These are phyloP conservation scores for Catonia carolina DNA, from an alignment of 2,888 invertebrate genomes.

Conservation along the genomic window DNA sequence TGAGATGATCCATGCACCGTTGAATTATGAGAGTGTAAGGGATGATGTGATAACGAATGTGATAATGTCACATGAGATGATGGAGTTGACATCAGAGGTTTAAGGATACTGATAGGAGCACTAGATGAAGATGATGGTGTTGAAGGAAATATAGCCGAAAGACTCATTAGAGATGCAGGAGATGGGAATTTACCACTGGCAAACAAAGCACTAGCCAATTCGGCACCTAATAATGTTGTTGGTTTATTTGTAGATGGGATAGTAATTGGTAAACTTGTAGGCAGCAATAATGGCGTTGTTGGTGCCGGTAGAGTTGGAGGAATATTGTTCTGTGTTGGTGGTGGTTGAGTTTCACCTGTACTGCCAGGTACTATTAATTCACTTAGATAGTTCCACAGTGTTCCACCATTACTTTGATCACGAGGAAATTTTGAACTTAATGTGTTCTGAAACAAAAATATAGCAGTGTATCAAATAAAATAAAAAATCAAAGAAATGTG, in stretches of 20 bases:
- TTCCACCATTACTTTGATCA: slow-evolving; percentile 67
- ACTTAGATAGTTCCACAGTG: slow-evolving; percentile 71
- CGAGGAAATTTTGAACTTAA: slow-evolving; percentile 74
- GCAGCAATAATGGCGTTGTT: slow-evolving; percentile 20
- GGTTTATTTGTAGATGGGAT: slow-evolving; percentile 26
- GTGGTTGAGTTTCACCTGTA: slow-evolving; percentile 19
- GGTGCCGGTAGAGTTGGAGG: slow-evolving; percentile 15
- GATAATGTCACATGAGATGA: not conserved
- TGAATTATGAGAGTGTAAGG: no score
- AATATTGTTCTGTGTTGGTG: slow-evolving; percentile 10
- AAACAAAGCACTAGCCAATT: slow-evolving; percentile 61
- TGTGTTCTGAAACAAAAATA: slow-evolving; percentile 48
- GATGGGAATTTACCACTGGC: slow-evolving; percentile 56
- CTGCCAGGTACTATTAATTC: slow-evolving; percentile 63
- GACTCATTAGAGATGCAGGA: slow-evolving; percentile 22
- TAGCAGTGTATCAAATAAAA: no score
- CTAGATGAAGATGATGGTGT: slow-evolving; percentile 1
- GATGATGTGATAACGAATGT: no score
- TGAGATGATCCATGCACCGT: no score
- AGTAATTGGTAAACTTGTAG: slow-evolving; percentile 36
- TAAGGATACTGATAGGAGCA: slow-evolving; percentile 15
- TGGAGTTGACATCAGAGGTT: slow-evolving; percentile 7
- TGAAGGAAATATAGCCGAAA: slow-evolving; percentile 22
- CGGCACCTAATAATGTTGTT: slow-evolving; percentile 39
- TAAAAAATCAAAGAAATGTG: no score